Percentiles rank a stretch among this genome's conserved stretches.
Evolutionary conservation across 2,113 vertebrate genomes (phyloP).

Genomic region (Rhegmatorhina hoffmannsi): DNA sequence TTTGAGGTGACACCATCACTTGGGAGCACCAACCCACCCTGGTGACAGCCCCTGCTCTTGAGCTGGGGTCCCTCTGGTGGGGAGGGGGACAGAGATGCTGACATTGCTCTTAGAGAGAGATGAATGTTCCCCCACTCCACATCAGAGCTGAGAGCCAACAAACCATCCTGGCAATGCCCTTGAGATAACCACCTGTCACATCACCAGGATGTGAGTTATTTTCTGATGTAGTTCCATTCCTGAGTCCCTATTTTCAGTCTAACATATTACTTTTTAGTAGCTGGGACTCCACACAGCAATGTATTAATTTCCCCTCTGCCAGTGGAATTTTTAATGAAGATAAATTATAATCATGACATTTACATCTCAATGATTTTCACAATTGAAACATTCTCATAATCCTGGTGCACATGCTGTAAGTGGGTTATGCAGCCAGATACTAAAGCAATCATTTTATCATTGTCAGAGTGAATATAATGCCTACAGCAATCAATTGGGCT

Average conservation of each 20-base stretch:
- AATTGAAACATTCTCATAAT: conserved; percentile 46
- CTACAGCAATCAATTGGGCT: conserved; percentile 55
- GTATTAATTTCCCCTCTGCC: conserved; percentile 39
- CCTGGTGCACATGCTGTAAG: conserved; percentile 41
- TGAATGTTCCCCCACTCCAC: background rate
- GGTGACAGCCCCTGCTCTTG: background rate
- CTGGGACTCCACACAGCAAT: background rate
- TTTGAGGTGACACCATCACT: background rate
- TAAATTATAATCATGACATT: conserved; percentile 66
- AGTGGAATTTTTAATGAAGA: conserved; percentile 56
- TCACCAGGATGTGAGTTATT: background rate
- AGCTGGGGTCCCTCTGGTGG: background rate
- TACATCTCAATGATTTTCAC: conserved; percentile 68
- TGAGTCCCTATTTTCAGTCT: background rate
- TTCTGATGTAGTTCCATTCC: background rate
- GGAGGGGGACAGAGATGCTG: background rate
- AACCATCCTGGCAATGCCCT: conserved; percentile 19
- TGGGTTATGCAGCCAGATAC: conserved; percentile 56
- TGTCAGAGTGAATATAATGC: conserved; percentile 65
- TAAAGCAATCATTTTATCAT: conserved; percentile 65
- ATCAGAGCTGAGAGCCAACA: background rate
- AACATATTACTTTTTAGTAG: conserved; percentile 1
- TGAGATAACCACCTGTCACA: conserved; percentile 47
- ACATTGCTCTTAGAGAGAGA: background rate
- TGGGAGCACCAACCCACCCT: background rate